Percentiles rank a stretch among this genome's conserved stretches.
These are phyloP conservation scores for Petrocephalus zakoni DNA, from an alignment of 2,113 vertebrate genomes.

Conservation along the genomic window DNA sequence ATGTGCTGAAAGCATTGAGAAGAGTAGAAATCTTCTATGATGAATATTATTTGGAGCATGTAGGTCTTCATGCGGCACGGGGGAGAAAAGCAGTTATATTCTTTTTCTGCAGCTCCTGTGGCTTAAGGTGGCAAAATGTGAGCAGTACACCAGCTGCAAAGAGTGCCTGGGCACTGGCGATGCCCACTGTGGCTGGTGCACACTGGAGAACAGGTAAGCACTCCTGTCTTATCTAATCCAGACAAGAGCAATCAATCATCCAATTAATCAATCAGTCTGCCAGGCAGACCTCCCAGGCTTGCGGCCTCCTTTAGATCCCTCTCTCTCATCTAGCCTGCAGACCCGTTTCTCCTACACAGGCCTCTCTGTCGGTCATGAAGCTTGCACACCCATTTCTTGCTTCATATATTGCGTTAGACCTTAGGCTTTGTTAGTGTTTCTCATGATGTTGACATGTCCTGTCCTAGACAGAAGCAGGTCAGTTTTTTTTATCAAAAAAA, in stretches of 20 bases:
- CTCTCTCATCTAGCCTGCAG: background rate
- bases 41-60: background rate
- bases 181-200: slow-evolving; percentile 92
- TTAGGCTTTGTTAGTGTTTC: background rate
- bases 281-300: background rate
- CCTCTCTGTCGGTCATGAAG: background rate
- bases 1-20: background rate
- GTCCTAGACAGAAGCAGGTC: background rate
- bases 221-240: background rate
- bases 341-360: background rate
- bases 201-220: slow-evolving; percentile 82
- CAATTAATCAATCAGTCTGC: background rate
- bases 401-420: background rate
- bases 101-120: slow-evolving; percentile 68
- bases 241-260: background rate
- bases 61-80: background rate
- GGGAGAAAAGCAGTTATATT: background rate
- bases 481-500: background rate
- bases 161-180: slow-evolving; percentile 78
- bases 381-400: background rate
- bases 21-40: background rate
- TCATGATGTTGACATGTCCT: background rate
- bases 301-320: background rate
- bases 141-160: slow-evolving; percentile 66
- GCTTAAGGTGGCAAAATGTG: slow-evolving; percentile 80